These are phyloP conservation scores for Ivindomyrus marchei DNA, from an alignment of 2,113 vertebrate species.

Conservation along the genomic window DNA sequence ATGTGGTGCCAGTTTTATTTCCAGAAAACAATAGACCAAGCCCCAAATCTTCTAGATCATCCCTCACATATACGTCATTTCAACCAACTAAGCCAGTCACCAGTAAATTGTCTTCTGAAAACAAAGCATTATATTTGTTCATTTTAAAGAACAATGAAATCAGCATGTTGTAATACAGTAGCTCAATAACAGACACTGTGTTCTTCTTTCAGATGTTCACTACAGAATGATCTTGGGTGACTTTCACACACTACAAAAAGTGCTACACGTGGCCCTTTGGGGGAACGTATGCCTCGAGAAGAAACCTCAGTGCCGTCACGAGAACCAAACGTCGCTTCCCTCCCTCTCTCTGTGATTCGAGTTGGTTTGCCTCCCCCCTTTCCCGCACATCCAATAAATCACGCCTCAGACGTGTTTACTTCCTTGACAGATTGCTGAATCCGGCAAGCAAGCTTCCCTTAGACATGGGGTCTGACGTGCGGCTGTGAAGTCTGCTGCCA, in stretches of 20 bases:
- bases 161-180: neutral
- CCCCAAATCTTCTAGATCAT: neutral
- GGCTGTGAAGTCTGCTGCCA: slow-evolving; percentile 23
- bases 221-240: slow-evolving; percentile 21
- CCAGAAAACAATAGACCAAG: neutral
- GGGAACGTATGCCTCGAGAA: slow-evolving; percentile 33
- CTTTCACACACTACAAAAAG: slow-evolving; percentile 37
- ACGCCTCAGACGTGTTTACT: slow-evolving; percentile 37
- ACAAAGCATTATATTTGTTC: neutral
- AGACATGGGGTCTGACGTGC: slow-evolving; percentile 31
- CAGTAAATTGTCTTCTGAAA: neutral
- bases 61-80: neutral
- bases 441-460: slow-evolving; percentile 24
- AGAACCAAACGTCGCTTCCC: slow-evolving; percentile 52
- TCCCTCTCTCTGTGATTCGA: slow-evolving; percentile 52
- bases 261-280: slow-evolving; percentile 7
- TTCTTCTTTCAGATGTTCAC: neutral
- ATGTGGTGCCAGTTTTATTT: neutral
- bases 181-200: neutral
- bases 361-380: slow-evolving; percentile 49
- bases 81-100: neutral
- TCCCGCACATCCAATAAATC: slow-evolving; percentile 49
- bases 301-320: slow-evolving; percentile 55
- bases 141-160: neutral
- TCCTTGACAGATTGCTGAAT: slow-evolving; percentile 39